Evolutionary conservation across 2,888 invertebrate species (phyloP).

Genomic region (Scaptomyza parva): DNA sequence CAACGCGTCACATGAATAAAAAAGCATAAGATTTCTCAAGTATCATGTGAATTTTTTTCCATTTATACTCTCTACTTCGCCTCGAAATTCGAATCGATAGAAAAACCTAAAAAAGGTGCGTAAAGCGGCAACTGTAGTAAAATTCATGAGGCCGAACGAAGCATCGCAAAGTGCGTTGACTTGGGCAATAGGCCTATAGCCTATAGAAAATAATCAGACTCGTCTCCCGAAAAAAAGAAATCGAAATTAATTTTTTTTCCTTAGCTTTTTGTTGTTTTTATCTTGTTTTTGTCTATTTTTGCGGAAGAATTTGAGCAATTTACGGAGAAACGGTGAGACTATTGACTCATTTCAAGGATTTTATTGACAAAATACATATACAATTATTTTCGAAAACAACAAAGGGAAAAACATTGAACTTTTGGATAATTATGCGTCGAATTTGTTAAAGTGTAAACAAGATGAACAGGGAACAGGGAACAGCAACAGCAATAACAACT

Average conservation of each 20-base stretch:
- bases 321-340: slow-evolving; percentile 48
- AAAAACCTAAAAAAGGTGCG: slow-evolving; percentile 58
- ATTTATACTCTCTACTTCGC: background rate
- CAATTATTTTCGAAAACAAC: slow-evolving; percentile 60
- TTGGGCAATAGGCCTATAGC: slow-evolving; percentile 62
- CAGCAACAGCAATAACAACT: no score
- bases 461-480: slow-evolving; percentile 13
- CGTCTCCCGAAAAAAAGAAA: slow-evolving; percentile 52
- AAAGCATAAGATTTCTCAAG: slow-evolving; percentile 20
- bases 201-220: slow-evolving; percentile 44
- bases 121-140: slow-evolving; percentile 79
- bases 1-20: slow-evolving; percentile 34
- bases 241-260: slow-evolving; percentile 37
- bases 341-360: slow-evolving; percentile 76
- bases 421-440: slow-evolving; percentile 45
- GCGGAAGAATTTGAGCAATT: slow-evolving; percentile 77
- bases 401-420: slow-evolving; percentile 65
- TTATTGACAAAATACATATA: slow-evolving; percentile 54
- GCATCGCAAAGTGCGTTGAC: slow-evolving; percentile 68
- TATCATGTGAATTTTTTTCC: slow-evolving; percentile 24
- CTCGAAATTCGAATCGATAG: background rate
- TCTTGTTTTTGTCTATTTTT: slow-evolving; percentile 41
- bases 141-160: slow-evolving; percentile 66
- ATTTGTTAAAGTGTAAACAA: slow-evolving; percentile 60
- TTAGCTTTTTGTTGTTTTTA: background rate